Evolutionary conservation across 2,888 invertebrate genomes (phyloP).

Genomic region (Eupithecia abbreviata): DNA sequence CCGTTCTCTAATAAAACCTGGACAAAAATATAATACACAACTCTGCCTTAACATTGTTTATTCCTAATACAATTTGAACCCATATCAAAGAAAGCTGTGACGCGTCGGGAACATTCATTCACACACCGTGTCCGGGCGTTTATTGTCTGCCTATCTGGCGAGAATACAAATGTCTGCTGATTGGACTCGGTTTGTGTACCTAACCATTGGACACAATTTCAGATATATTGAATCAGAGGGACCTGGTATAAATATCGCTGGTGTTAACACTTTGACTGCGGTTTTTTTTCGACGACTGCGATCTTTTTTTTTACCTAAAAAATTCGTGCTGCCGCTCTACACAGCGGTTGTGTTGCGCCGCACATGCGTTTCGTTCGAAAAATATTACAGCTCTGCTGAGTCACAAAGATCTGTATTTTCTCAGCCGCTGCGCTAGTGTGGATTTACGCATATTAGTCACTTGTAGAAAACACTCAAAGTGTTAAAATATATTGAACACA

Average conservation of each 20-base stretch:
- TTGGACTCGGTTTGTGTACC: slow-evolving; percentile 15
- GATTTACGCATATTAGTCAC: too few species aligned
- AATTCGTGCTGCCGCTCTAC: too few species aligned
- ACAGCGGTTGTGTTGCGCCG: too few species aligned
- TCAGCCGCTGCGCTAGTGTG: too few species aligned
- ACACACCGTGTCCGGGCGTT: slow-evolving; percentile 13
- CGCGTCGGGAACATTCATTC: slow-evolving; percentile 39
- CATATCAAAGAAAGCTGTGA: slow-evolving; percentile 55
- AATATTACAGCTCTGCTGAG: too few species aligned
- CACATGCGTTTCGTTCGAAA: too few species aligned
- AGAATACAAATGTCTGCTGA: slow-evolving; percentile 21
- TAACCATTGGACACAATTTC: slow-evolving; percentile 14
- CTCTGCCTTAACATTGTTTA: slow-evolving; percentile 16
- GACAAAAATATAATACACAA: not conserved
- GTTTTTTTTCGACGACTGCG: too few species aligned
- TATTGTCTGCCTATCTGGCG: slow-evolving; percentile 12
- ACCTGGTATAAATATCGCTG: not conserved
- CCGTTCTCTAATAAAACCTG: not conserved
- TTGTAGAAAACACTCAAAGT: too few species aligned
- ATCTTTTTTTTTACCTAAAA: too few species aligned
- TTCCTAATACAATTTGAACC: slow-evolving; percentile 53
- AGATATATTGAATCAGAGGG: not conserved
- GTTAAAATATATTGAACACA: not conserved
- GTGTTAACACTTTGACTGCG: too few species aligned
- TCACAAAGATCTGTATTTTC: too few species aligned